Evolutionary conservation across 2,797 vertebrate genomes (phyloP).

Genomic region (Lateolabrax maculatus): DNA sequence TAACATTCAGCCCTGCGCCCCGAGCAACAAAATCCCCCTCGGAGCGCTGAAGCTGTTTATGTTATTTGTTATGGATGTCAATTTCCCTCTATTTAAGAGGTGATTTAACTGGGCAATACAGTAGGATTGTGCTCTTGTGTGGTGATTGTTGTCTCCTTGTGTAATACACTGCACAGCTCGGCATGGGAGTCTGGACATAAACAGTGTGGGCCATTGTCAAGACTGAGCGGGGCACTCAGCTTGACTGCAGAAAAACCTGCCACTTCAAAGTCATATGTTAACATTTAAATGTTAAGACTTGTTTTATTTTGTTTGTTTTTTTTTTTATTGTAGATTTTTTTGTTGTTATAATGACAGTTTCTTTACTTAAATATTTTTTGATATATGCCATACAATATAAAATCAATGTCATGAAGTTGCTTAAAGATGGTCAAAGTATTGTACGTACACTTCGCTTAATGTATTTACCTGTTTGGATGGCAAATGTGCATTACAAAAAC

Average conservation of each 20-base stretch:
- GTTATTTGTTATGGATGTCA: constrained; percentile 83
- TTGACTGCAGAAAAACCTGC: constrained; percentile 14
- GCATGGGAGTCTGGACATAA: constrained; percentile 49
- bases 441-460: neutral
- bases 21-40: constrained; percentile 77
- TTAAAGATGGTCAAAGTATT: neutral
- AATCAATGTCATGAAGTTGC: neutral
- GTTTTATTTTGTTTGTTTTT: too few relatives aligned
- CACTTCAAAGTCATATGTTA: neutral
- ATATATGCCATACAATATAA: neutral
- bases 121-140: constrained; percentile 58
- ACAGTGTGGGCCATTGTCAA: constrained; percentile 63
- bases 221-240: constrained; percentile 22
- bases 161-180: constrained; percentile 54
- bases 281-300: constrained; percentile 1
- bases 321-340: neutral
- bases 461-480: neutral
- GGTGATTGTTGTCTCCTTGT: constrained; percentile 73
- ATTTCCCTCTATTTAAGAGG: constrained; percentile 80
- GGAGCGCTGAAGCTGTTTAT: constrained; percentile 74
- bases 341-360: neutral
- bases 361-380: neutral
- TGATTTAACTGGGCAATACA: constrained; percentile 77
- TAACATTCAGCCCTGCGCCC: constrained; percentile 67
- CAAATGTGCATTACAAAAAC: neutral